These are phyloP conservation scores for Heliconius hermathena DNA, from an alignment of 1,140 invertebrate genomes.

Conservation along the genomic window DNA sequence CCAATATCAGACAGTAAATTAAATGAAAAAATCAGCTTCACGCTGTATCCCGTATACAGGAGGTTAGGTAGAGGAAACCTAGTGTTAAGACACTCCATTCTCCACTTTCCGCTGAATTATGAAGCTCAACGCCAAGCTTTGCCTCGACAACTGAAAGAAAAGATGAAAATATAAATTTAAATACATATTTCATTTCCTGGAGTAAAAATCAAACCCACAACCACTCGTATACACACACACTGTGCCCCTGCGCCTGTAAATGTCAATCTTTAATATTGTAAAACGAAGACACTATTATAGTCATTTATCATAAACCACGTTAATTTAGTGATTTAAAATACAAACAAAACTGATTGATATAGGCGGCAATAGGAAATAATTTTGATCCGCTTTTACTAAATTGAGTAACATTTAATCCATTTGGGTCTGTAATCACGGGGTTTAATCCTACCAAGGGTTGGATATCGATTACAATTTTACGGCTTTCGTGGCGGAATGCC, in stretches of 20 bases:
- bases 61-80: too few relatives aligned
- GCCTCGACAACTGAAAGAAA: too few relatives aligned
- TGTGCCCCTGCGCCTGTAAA: too few relatives aligned
- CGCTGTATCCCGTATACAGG: too few relatives aligned
- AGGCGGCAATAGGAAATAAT: conserved; percentile 19
- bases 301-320: not conserved
- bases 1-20: not conserved
- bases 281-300: not conserved
- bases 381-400: conserved; percentile 30
- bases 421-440: conserved; percentile 42
- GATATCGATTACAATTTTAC: conserved; percentile 36
- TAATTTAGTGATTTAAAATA: not conserved
- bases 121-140: too few relatives aligned
- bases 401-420: conserved; percentile 45
- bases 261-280: not conserved
- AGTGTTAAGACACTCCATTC: too few relatives aligned
- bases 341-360: conserved; percentile 19
- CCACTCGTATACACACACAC: too few relatives aligned
- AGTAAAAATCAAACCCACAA: too few relatives aligned
- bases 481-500: conserved; percentile 27
- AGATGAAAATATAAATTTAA: too few relatives aligned
- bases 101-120: too few relatives aligned
- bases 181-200: too few relatives aligned
- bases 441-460: conserved; percentile 37
- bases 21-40: too few relatives aligned